A percentile compares a stretch with the other conserved stretches of the same genome.
phyloP scores from a whole-genome alignment of 2,113 vertebrate species.

The Columba janthina region DNA sequence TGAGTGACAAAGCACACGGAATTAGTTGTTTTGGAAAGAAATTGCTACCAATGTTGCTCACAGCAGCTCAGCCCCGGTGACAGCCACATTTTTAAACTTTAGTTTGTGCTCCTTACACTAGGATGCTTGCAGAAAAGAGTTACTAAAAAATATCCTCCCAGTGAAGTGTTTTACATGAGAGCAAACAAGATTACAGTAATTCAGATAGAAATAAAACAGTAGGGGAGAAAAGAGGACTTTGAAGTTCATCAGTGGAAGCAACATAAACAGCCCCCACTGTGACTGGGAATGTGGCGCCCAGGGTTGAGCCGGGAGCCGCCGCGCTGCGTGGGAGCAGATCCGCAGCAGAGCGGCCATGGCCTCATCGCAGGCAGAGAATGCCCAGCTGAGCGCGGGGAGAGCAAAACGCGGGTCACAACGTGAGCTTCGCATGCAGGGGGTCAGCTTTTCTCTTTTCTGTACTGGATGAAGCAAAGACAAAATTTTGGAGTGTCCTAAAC shows the following conservation, averaged over 20 bases:
- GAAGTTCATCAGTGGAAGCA: constrained; percentile 51
- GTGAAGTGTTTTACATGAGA: not conserved
- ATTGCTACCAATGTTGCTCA: not conserved
- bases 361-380: not conserved
- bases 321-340: constrained; percentile 26
- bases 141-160: not conserved
- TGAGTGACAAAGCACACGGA: not conserved
- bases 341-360: not conserved
- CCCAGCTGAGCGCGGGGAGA: not conserved
- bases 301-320: not conserved
- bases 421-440: not conserved
- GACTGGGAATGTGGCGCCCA: not conserved
- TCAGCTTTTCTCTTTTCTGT: not conserved
- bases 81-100: not conserved
- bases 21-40: not conserved
- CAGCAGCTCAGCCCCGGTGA: not conserved
- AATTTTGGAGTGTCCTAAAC: not conserved
- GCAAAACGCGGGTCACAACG: not conserved
- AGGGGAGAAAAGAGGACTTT: constrained; percentile 43
- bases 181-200: constrained; percentile 42
- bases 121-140: not conserved
- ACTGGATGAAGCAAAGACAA: not conserved
- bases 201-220: constrained; percentile 47
- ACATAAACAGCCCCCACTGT: constrained; percentile 54
- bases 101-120: not conserved